A percentile compares a stretch with the other conserved stretches of the same genome.
These are phyloP conservation scores for Ectemnius continuus DNA, from an alignment of 2,888 invertebrate species.

Conservation along the genomic window DNA sequence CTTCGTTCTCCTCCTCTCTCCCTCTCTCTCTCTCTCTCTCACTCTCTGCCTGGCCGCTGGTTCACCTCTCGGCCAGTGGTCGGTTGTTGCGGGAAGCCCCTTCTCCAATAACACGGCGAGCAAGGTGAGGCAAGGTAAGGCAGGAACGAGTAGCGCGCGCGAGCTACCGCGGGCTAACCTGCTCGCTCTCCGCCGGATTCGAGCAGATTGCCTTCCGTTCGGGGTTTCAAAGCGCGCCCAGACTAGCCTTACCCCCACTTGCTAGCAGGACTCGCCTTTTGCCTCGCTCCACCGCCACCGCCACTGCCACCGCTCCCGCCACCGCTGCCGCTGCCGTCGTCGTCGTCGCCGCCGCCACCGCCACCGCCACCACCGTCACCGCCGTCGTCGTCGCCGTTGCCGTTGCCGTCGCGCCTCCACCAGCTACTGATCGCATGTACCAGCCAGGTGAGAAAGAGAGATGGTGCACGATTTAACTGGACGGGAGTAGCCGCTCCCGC, in stretches of 20 bases:
- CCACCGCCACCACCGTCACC: background rate
- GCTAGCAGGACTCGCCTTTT: background rate
- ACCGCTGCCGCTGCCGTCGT: background rate
- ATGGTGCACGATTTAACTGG: constrained; percentile 73
- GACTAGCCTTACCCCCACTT: constrained; percentile 72
- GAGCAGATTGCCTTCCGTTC: constrained; percentile 77
- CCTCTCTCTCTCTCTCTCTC: constrained; percentile 20
- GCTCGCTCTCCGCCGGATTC: constrained; percentile 77
- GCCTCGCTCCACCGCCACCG: constrained; percentile 9
- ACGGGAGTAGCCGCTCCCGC: constrained; percentile 37
- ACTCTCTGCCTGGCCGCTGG: constrained; percentile 27
- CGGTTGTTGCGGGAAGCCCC: constrained; percentile 15
- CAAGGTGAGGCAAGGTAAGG: too few species aligned
- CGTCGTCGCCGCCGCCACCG: background rate
- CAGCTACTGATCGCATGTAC: background rate
- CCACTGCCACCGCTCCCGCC: background rate
- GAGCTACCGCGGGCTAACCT: constrained; percentile 59
- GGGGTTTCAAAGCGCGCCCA: constrained; percentile 75
- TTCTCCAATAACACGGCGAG: constrained; percentile 51
- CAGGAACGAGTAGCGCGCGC: constrained; percentile 37
- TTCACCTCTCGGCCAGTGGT: constrained; percentile 11
- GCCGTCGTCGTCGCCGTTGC: background rate
- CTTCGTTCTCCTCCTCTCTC: constrained; percentile 20
- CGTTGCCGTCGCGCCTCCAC: constrained; percentile 28
- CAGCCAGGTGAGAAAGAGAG: background rate